Conservation (phyloP, 1,140 invertebrate species). For the Melipona quadrifasciata region DNA sequence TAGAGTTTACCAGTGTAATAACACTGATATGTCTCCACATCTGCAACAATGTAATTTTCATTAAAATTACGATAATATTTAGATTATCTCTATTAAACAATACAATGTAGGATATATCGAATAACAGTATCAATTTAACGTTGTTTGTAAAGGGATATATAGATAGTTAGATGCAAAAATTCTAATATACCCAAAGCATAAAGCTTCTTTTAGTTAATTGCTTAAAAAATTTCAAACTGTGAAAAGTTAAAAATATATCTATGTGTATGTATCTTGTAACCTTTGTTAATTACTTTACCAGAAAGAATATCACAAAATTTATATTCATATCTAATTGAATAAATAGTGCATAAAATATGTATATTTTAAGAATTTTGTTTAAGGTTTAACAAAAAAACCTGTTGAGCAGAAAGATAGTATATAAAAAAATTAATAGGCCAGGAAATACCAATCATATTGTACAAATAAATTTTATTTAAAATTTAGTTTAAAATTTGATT, state of each 20-base stretch:
- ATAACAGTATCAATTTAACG: conserved; percentile 41
- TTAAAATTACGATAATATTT: conserved; percentile 67
- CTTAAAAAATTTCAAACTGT: conserved; percentile 39
- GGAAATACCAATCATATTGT: conserved; percentile 52
- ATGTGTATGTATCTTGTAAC: conserved; percentile 14
- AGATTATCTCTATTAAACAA: conserved; percentile 14
- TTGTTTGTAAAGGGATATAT: neutral
- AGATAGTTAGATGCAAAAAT: conserved; percentile 18
- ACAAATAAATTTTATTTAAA: neutral
- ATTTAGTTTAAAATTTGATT: neutral
- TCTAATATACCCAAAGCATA: conserved; percentile 52
- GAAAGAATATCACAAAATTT: conserved; percentile 14
- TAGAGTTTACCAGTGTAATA: conserved; percentile 66
- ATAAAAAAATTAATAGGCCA: conserved; percentile 42
- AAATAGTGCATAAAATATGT: neutral
- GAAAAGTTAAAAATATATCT: conserved; percentile 25
- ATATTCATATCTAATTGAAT: conserved; percentile 11
- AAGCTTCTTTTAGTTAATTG: conserved; percentile 59
- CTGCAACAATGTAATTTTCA: conserved; percentile 79
- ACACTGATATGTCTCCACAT: conserved; percentile 74
- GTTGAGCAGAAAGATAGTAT: conserved; percentile 24
- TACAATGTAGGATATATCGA: conserved; percentile 27
- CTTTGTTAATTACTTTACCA: conserved; percentile 44
- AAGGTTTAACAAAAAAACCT: neutral
- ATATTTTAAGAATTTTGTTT: neutral